phyloP scores from a whole-genome alignment of 2,113 vertebrate genomes.

The Sturnira hondurensis region DNA sequence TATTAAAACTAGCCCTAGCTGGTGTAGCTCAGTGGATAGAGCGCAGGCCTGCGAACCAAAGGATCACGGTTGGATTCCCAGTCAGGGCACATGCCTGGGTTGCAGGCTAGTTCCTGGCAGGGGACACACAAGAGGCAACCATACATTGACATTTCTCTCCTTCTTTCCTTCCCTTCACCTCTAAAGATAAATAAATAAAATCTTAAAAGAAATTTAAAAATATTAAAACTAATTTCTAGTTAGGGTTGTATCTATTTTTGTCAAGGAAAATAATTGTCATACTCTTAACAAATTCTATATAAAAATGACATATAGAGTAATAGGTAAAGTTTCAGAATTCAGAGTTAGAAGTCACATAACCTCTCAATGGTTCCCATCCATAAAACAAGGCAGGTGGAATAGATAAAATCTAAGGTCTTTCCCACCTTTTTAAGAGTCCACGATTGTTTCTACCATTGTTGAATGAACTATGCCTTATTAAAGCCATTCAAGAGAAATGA shows the following conservation, averaged over 20 bases:
- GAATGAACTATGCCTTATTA: neutral
- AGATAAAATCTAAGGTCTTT: neutral
- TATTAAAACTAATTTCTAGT: slow-evolving; percentile 7
- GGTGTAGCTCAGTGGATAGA: too few relatives aligned
- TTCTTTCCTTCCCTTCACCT: too few relatives aligned
- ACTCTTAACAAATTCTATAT: neutral
- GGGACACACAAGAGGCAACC: too few relatives aligned
- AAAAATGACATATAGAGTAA: neutral
- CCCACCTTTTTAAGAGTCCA: neutral
- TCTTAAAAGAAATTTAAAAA: too few relatives aligned
- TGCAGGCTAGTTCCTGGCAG: too few relatives aligned
- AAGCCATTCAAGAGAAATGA: slow-evolving; percentile 1
- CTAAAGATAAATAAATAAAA: too few relatives aligned
- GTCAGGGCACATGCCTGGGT: too few relatives aligned
- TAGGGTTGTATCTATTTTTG: neutral
- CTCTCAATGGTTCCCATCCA: neutral
- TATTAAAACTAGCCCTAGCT: neutral
- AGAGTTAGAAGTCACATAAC: neutral
- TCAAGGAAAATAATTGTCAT: neutral
- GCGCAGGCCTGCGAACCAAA: too few relatives aligned
- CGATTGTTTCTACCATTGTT: neutral
- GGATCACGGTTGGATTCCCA: too few relatives aligned
- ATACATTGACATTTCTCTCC: too few relatives aligned
- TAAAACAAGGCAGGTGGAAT: neutral
- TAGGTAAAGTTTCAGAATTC: neutral